These are phyloP conservation scores for Dichetophora obliterata DNA, from an alignment of 2,888 invertebrate species.

Conservation along the genomic window DNA sequence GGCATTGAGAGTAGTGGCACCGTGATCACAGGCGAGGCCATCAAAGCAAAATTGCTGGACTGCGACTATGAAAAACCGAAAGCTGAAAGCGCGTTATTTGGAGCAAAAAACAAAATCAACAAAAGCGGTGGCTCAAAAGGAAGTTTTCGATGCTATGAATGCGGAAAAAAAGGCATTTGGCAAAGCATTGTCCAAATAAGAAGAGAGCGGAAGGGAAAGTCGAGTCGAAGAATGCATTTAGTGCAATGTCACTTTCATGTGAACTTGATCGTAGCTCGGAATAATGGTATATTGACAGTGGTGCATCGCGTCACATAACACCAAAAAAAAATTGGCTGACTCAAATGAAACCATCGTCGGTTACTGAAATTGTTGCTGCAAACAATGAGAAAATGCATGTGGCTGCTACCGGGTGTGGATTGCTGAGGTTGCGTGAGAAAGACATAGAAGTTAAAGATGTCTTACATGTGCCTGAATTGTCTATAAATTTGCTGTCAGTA, in stretches of 20 bases:
- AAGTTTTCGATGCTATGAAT: constrained; percentile 28
- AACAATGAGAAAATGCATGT: constrained; percentile 29
- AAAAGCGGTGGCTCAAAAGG: not conserved
- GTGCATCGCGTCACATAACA: constrained; percentile 32
- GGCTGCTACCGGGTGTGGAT: constrained; percentile 11
- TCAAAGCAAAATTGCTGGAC: constrained; percentile 38
- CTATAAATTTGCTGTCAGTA: constrained; percentile 38
- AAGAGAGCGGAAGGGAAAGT: not conserved
- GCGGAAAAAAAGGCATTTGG: constrained; percentile 27
- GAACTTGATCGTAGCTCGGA: not conserved
- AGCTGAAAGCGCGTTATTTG: not conserved
- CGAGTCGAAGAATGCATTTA: constrained; percentile 7
- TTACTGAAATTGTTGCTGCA: constrained; percentile 29
- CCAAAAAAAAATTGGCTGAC: constrained; percentile 36
- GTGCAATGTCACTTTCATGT: constrained; percentile 2
- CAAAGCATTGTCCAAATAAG: constrained; percentile 24
- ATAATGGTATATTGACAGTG: constrained; percentile 30
- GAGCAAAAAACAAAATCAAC: not conserved
- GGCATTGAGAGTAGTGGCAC: constrained; percentile 52
- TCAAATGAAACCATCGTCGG: not conserved
- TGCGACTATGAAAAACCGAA: not conserved
- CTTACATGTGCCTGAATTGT: not conserved
- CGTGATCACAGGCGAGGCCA: constrained; percentile 42
- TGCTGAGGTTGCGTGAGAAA: not conserved
- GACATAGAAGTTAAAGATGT: not conserved